Evolutionary conservation across 2,888 invertebrate species (phyloP).

Genomic region (Drosophila trichaetosa): DNA sequence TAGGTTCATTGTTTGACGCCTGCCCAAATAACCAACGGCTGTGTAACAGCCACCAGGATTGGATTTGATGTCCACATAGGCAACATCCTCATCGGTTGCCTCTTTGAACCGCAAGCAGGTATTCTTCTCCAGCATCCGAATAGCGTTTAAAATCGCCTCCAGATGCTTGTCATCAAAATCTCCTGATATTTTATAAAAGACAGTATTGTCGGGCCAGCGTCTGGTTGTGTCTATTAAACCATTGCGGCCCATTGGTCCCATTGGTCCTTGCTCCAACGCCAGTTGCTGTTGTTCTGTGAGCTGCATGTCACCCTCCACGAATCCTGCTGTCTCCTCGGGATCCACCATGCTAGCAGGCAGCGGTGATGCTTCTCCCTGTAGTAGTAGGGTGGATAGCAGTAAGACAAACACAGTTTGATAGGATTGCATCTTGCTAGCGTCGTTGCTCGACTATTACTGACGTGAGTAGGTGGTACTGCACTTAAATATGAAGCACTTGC

Average conservation of each 20-base stretch:
- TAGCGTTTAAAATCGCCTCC: constrained; percentile 88
- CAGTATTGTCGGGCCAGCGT: constrained; percentile 88
- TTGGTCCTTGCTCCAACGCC: constrained; percentile 31
- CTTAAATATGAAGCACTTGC: constrained; percentile 47
- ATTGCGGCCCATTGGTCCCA: constrained; percentile 85
- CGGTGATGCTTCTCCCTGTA: constrained; percentile 26
- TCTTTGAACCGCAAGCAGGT: constrained; percentile 90
- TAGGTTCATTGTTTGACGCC: constrained; percentile 79
- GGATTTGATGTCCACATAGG: constrained; percentile 74
- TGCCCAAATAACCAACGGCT: constrained; percentile 88
- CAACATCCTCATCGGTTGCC: constrained; percentile 83
- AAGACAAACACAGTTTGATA: constrained; percentile 24
- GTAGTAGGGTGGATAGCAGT: constrained; percentile 33
- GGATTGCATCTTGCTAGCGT: constrained; percentile 52
- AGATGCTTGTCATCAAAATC: constrained; percentile 85
- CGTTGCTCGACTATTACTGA: constrained; percentile 42
- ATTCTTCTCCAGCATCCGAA: constrained; percentile 89
- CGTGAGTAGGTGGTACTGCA: constrained; percentile 4
- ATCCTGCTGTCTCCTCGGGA: constrained; percentile 91
- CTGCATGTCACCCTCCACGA: constrained; percentile 91
- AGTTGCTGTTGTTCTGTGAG: constrained; percentile 85
- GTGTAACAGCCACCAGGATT: constrained; percentile 90
- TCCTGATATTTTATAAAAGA: constrained; percentile 86
- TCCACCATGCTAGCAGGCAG: constrained; percentile 83
- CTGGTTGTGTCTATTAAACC: constrained; percentile 87